Base-by-base conservation (phyloP, 2,888 invertebrate species). In the Lepidocyrtoides sp. region DNA sequence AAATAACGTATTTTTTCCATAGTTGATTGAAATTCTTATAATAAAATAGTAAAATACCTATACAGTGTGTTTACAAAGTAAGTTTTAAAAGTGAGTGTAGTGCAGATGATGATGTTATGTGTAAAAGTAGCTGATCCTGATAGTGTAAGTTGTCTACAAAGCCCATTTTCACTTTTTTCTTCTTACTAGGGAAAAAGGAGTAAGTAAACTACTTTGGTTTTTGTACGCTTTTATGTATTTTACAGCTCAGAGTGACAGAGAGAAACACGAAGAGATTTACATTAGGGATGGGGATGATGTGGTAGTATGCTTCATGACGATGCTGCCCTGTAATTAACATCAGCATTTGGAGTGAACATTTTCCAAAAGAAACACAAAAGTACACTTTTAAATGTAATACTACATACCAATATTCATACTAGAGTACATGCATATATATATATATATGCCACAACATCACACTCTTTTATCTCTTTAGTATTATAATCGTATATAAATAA, bases 201-300 rank as follows among this genome's bases (percentile, higher is more conserved):
- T 0, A 32, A 36, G 32, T 32, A 69, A 69, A 44, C 8, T 29
- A 66, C 41, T 44, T 72, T 32, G 26, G 29, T 77, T 77, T 48
- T 41, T 23, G 12, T 32, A 75, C 29, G 48, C 41, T 44, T 54
- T 79, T 54, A 79, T n/a, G 23, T 14, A 51, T 77, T 77, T 32
- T 51, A 77, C 26, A 77, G 51, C 77, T 77, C 29, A 51, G 48
- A 4, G 41, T 8, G n/a, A n/a, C n/a, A n/a, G 8, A 48, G 5
- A 48, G 48, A 29, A 51, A 51, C 14, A 51, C 48, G 17, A 79
- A 79, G 79, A 79, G 79, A 79, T 79, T 79, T 79, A 54, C 23
- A 26, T 75, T 51, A 23, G 17, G 10, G 3, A 79, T 54, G 29
- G 54, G n/a, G 79, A 23, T 75, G 72, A 75, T 75, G 72, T 48